A percentile compares a stretch with the other conserved stretches of the same genome.
These are phyloP conservation scores for Cydia fagiglandana DNA, from an alignment of 1,140 invertebrate species.

Conservation along the genomic window DNA sequence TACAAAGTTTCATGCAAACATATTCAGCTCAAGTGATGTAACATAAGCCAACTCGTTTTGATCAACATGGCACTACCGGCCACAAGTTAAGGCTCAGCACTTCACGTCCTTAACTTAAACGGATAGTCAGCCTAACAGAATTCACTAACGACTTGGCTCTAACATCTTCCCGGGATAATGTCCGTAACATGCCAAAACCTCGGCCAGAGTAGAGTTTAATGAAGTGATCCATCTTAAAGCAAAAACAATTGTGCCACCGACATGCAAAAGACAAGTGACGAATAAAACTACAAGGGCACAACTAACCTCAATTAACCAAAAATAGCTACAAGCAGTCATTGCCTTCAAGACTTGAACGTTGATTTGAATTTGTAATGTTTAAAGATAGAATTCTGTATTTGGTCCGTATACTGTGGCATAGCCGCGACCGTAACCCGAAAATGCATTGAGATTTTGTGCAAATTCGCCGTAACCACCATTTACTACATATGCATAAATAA, in stretches of 20 bases:
- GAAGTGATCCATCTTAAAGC: neutral
- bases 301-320: too few species aligned
- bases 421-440: constrained; percentile 14
- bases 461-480: constrained; percentile 30
- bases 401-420: neutral
- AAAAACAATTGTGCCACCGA: neutral
- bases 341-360: too few species aligned
- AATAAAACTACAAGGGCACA: too few species aligned
- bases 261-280: neutral
- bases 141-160: constrained; percentile 47
- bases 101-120: constrained; percentile 20
- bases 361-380: neutral
- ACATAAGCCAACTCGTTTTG: neutral
- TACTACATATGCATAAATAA: constrained; percentile 38
- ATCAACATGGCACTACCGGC: neutral
- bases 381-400: neutral
- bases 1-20: too few species aligned
- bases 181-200: constrained; percentile 37
- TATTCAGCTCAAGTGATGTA: too few species aligned
- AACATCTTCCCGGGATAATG: constrained; percentile 38
- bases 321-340: too few species aligned
- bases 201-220: neutral
- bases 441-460: constrained; percentile 33
- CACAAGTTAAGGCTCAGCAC: neutral
- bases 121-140: constrained; percentile 35